Base-by-base conservation (phyloP, 2,888 invertebrate species). In the Cactoblastis cactorum region DNA sequence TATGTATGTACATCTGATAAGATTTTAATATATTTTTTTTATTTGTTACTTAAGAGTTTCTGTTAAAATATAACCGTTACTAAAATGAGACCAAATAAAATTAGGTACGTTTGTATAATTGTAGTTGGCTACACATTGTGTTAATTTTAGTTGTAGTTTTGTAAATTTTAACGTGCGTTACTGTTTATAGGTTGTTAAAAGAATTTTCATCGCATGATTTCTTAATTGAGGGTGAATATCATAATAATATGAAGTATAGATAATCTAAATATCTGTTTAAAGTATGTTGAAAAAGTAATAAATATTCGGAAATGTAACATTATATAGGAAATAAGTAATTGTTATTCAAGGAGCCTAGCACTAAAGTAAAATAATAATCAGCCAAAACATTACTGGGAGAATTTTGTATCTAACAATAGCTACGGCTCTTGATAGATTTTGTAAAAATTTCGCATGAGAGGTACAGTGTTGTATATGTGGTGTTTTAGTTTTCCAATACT, bases 21-120 rank as follows among this genome's bases (percentile, higher is more conserved):
- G 54, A 62, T 53, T 62, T n/a, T 61, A 58, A 54, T 56, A 53
- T 65, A 53, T 65, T 61, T 58, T 61, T 60, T 62, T 58, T 54
- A 52, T 61, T 59, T 57, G 53, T 59, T 64, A 58, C 62, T 67
- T 63, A 57, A 64, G 62, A 59, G 63, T 71, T 74, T 78, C 66
- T 72, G 77, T 81, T 79, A 51, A 71, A 69, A 71, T 74, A 67
- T 76, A 77, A 79, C 82, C 82, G 80, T 85, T 87, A 85, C 82
- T 87, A 87, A 82, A 84, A 84, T 76, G 85, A 88, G 88, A 88
- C 88, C 87, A 88, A 89, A 89, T 89, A 89, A 86, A 81, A 75
- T 80, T 87, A 88, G 86, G 80, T 85, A 83, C 68, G 75, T 80
- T 84, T 80, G 63, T 71, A 67, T 69, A 72, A 71, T 75, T 65